These are phyloP conservation scores for Lepisosteus osseus DNA, from an alignment of 2,113 vertebrate genomes.

Conservation along the genomic window DNA sequence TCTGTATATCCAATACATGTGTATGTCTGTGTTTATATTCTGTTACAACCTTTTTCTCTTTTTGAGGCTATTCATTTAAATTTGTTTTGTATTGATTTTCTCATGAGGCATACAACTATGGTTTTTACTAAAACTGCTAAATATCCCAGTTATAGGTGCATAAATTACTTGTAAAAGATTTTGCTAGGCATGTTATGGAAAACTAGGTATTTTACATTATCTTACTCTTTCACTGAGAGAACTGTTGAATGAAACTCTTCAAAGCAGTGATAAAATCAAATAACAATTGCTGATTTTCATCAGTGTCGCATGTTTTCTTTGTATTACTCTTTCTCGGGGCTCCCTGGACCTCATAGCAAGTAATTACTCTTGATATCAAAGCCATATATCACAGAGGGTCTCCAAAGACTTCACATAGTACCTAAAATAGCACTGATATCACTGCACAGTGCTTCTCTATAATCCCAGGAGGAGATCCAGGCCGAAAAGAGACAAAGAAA, in stretches of 20 bases:
- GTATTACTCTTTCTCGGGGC: slow-evolving; percentile 40
- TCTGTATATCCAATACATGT: no score
- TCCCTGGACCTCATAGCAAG: slow-evolving; percentile 53
- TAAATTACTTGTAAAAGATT: slow-evolving; percentile 33
- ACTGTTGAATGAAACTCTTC: slow-evolving; percentile 26
- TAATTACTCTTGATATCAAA: slow-evolving; percentile 69
- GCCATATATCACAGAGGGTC: slow-evolving; percentile 60
- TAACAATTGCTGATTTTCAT: slow-evolving; percentile 49
- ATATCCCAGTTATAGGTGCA: not conserved
- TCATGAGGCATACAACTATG: no score
- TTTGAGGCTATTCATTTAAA: no score
- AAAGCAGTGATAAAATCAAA: slow-evolving; percentile 35
- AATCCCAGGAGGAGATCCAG: slow-evolving; percentile 34
- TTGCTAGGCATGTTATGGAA: slow-evolving; percentile 4
- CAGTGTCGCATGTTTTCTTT: slow-evolving; percentile 34
- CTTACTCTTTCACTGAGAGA: not conserved
- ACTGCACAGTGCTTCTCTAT: slow-evolving; percentile 44
- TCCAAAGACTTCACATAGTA: slow-evolving; percentile 45
- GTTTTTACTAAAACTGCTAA: no score
- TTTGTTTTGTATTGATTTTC: no score
- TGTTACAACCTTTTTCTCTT: no score
- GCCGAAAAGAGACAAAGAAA: not conserved
- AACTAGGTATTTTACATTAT: not conserved
- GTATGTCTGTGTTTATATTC: no score
- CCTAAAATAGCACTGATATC: slow-evolving; percentile 59